These are phyloP conservation scores for Tachysurus vachellii DNA, from an alignment of 2,113 vertebrate species.

Conservation along the genomic window DNA sequence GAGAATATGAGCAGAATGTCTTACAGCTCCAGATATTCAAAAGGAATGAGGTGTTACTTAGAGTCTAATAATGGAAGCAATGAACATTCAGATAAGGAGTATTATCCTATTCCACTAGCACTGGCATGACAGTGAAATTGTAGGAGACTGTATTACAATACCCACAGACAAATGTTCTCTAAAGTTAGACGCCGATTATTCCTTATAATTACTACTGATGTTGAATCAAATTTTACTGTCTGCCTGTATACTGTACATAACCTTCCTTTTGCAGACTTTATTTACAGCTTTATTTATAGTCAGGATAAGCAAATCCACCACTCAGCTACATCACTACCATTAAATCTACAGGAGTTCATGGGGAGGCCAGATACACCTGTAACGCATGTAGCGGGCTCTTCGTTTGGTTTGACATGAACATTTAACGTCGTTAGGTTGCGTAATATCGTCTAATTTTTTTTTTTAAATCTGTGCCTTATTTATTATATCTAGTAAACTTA, in stretches of 20 bases:
- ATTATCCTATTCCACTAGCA: slow-evolving; percentile 22
- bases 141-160: slow-evolving; percentile 19
- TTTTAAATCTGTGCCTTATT: neutral
- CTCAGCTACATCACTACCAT: neutral
- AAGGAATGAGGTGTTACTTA: slow-evolving; percentile 20
- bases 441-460: neutral
- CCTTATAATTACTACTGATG: slow-evolving; percentile 15
- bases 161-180: slow-evolving; percentile 4
- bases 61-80: slow-evolving; percentile 17
- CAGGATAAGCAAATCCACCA: slow-evolving; percentile 1
- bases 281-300: neutral
- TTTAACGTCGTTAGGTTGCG: neutral
- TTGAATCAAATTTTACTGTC: slow-evolving; percentile 12
- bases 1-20: slow-evolving; percentile 14
- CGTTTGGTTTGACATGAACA: neutral
- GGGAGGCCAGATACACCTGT: neutral
- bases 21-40: neutral
- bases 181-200: slow-evolving; percentile 1
- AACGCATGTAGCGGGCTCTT: neutral
- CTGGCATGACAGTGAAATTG: slow-evolving; percentile 12
- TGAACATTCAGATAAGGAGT: slow-evolving; percentile 22
- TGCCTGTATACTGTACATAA: slow-evolving; percentile 12
- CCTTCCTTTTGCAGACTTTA: slow-evolving; percentile 4
- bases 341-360: neutral
- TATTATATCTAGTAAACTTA: neutral